phyloP scores from a whole-genome alignment of 2,797 vertebrate genomes.

The Ptychadena robeensis region DNA sequence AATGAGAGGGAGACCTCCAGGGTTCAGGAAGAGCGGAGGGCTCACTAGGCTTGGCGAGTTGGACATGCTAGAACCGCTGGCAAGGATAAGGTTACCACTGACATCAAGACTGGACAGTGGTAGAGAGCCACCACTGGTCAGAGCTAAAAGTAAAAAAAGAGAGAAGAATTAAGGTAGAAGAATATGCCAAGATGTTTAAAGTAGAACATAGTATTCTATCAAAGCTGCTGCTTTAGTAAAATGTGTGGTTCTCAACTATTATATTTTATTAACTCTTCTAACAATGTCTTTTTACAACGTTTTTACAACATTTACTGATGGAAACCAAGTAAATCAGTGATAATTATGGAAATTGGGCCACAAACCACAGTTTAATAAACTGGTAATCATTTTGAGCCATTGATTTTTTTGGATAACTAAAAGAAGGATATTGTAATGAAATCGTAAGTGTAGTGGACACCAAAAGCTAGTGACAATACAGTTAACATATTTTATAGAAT shows the following conservation, averaged over 20 bases:
- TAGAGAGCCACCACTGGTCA: conserved; percentile 94
- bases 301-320: neutral
- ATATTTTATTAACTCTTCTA: neutral
- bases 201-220: neutral
- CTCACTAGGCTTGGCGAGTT: conserved; percentile 79
- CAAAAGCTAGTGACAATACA: neutral
- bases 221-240: neutral
- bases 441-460: neutral
- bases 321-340: neutral
- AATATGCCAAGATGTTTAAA: neutral
- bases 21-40: conserved; percentile 90
- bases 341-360: neutral
- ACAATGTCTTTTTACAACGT: neutral
- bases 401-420: neutral
- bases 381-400: neutral
- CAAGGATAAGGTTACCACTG: conserved; percentile 84
- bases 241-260: neutral
- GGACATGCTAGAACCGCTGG: conserved; percentile 77
- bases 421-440: neutral
- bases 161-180: conserved; percentile 9
- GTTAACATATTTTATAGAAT: neutral
- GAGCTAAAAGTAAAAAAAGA: conserved; percentile 74
- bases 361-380: neutral
- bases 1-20: conserved; percentile 87
- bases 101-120: conserved; percentile 93